Base-by-base conservation (phyloP, 2,888 invertebrate species). In the Eupithecia exiguata region DNA sequence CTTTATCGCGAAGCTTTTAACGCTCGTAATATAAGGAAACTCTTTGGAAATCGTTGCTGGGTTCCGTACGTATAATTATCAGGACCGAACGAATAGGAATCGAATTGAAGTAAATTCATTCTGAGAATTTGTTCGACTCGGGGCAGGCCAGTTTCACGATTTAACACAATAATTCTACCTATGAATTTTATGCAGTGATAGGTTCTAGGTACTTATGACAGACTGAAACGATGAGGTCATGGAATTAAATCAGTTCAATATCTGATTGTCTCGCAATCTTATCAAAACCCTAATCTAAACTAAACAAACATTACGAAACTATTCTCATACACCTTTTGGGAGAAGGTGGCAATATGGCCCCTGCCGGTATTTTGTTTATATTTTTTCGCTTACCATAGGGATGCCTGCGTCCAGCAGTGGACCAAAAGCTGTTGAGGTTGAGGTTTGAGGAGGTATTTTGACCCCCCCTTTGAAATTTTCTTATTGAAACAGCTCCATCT, bases 1-100 rank as follows among this genome's bases (percentile, higher is more conserved):
- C 77, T 79, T 77, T 79, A 78, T 79, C 79, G 77, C 62, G 72
- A 77, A 71, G 74, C 79, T 78, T 79, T 80, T 77, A 79, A 74
- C 73, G 76, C 74, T 74, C 74, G 78, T 79, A 77, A 80, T 78
- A 78, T 74, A 80, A 79, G 77, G 74, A 78, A 79, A 75, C 73
- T 74, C 70, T 73, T 74, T 70, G 73, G 25, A 74, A 68, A 71
- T 70, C 62, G 61, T 61, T 75, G n/a, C 62, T 71, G 66, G 69
- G 78, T 79, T 77, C 76, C 21, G n/a, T 53, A 21, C 49, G n/a
- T 49, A n/a, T 46, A 16, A 46, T 18, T 18, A 18, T 46, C n/a
- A 43, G 16, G 43, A 14, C 16, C 43, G 5, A 49, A n/a, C 7
- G 49, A n/a, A 5, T 49, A 18, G 1, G 21, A 21, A 53, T 53